Percentiles rank a stretch among this genome's conserved stretches.
These are phyloP conservation scores for Leucania comma DNA, from an alignment of 2,888 invertebrate genomes.

Conservation along the genomic window DNA sequence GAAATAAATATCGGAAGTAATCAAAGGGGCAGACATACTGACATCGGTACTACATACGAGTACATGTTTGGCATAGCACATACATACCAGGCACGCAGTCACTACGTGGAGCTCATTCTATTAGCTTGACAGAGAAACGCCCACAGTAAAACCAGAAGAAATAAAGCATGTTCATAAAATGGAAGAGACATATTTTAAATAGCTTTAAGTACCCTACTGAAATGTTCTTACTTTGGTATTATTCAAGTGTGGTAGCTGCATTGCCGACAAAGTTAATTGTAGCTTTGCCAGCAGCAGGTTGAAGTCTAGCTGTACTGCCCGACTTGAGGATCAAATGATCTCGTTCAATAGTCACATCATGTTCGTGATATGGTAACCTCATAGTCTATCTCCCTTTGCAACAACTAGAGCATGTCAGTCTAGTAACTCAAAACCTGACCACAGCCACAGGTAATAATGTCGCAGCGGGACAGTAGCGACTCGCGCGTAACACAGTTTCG, in stretches of 20 bases:
- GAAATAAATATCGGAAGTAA: conserved; percentile 9
- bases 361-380: too few species aligned
- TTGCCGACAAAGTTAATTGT: too few species aligned
- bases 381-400: conserved; percentile 3
- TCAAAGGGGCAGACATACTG: background rate
- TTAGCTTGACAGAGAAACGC: background rate
- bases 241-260: too few species aligned
- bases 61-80: background rate
- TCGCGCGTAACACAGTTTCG: conserved; percentile 40
- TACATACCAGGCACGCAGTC: background rate
- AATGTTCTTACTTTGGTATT: too few species aligned
- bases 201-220: too few species aligned
- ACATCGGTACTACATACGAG: background rate
- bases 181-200: too few species aligned
- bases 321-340: too few species aligned
- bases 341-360: too few species aligned
- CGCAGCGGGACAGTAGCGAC: conserved; percentile 37
- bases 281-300: too few species aligned
- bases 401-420: conserved; percentile 33
- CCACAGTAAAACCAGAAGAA: background rate
- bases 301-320: too few species aligned
- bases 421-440: conserved; percentile 26
- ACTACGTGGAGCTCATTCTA: background rate
- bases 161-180: too few species aligned
- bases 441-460: conserved; percentile 4